Percentiles rank a stretch among this genome's conserved stretches.
phyloP scores from a whole-genome alignment of 2,797 vertebrate genomes.

The Champsocephalus esox region DNA sequence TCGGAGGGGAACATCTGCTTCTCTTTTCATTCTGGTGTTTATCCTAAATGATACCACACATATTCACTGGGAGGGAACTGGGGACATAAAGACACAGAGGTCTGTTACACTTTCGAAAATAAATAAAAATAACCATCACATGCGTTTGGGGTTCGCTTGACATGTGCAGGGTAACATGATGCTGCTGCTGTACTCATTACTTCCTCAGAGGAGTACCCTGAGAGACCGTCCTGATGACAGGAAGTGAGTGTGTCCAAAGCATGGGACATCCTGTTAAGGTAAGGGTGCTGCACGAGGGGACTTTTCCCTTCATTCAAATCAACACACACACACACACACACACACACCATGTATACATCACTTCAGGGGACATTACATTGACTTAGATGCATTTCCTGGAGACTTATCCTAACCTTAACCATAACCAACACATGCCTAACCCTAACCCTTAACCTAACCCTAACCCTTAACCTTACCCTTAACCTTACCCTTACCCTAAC shows the following conservation, averaged over 20 bases:
- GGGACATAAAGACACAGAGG: neutral
- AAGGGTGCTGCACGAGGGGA: neutral
- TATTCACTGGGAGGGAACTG: neutral
- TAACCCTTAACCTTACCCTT: too few species aligned
- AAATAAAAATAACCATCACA: neutral
- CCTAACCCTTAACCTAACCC: too few species aligned
- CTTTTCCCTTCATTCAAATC: neutral
- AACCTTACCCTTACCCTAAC: too few species aligned
- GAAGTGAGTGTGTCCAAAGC: neutral
- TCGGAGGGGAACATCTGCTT: too few species aligned
- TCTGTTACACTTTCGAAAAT: neutral
- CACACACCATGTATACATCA: too few species aligned
- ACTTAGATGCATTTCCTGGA: too few species aligned
- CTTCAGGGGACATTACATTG: too few species aligned
- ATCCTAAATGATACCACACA: neutral
- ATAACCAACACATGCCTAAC: too few species aligned
- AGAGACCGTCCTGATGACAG: neutral
- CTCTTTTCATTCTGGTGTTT: conserved; percentile 2
- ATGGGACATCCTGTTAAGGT: neutral
- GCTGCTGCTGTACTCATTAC: neutral
- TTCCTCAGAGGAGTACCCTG: neutral
- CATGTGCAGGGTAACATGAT: neutral
- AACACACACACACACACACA: neutral
- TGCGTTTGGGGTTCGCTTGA: neutral
- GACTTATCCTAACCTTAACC: too few species aligned